Base-by-base conservation (phyloP, 2,113 vertebrate genomes). In the Gadus macrocephalus region DNA sequence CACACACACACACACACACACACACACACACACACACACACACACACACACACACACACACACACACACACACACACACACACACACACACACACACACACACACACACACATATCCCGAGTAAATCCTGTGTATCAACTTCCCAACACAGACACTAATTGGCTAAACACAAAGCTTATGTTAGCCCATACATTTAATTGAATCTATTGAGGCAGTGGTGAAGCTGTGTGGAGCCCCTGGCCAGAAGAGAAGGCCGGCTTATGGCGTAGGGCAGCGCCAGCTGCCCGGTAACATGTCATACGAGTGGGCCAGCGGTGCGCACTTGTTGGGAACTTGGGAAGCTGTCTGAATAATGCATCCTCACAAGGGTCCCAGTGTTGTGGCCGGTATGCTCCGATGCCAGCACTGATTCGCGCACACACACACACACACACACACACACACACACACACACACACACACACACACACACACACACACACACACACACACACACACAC, bases 281-380 rank as follows among this genome's bases (percentile, higher is more conserved):
- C 87, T 91, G 89, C 66, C 76, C 9, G 78, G 79, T 85, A 86
- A 85, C 78, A 67, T 78, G 78, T 78, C 49, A 61, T 58, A 60
- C 66, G 73, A 63, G 80, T 84, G 81, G 63, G 53, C 69, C 70
- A 28, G 58, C 53, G 53, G 77, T 65, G 71, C 73, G 82, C 73
- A 78, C 77, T 83, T 88, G 81, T 75, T 69, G 70, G 66, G 76
- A 71, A 8, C 35, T 72, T 25, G 25, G 58, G 68, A 71, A 76
- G 81, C 66, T 72, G 78, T 72, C 35, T 75, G 67, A 87, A 79
- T 78, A 60, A 78, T 77, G 72, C 82, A 71, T 80, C 76, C 66
- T 68, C 70, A 89, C 83, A 88, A 87, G 71, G 68, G 67, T 55
- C 66, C 53, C 62, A 75, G 76, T 87, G 85, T 89, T 83, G 73